These are phyloP conservation scores for Metallyticus violacea DNA, from an alignment of 2,888 invertebrate genomes.

Conservation along the genomic window DNA sequence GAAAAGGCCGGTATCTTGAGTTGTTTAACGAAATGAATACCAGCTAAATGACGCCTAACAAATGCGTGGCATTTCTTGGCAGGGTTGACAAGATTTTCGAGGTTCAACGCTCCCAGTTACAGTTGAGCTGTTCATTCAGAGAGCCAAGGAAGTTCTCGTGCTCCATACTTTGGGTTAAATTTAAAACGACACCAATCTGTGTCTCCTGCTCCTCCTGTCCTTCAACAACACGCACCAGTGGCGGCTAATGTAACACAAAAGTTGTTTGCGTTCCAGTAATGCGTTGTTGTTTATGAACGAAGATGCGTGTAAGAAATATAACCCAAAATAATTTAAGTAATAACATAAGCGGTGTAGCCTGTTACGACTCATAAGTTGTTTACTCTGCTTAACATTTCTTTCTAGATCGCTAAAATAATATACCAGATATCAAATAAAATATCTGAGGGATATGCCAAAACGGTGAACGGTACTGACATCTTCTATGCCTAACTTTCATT, in stretches of 20 bases:
- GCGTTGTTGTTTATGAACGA: too few species aligned
- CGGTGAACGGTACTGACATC: too few species aligned
- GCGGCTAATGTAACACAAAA: not conserved
- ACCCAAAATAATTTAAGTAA: too few species aligned
- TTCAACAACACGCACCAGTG: not conserved
- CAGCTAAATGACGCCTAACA: not conserved
- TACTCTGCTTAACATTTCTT: too few species aligned
- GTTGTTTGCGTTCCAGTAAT: not conserved
- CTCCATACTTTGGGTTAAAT: not conserved
- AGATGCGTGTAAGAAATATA: too few species aligned
- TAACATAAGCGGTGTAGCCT: too few species aligned
- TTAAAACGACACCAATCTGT: not conserved
- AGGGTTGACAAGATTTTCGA: not conserved
- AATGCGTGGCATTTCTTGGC: not conserved
- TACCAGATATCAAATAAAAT: too few species aligned
- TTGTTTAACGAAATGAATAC: not conserved
- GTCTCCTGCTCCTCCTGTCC: not conserved
- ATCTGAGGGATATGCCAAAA: too few species aligned
- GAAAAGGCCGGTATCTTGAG: not conserved
- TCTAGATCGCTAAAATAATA: too few species aligned
- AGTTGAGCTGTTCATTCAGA: not conserved
- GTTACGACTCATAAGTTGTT: too few species aligned
- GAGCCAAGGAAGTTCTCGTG: not conserved
- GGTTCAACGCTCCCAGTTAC: not conserved
- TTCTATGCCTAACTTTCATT: too few species aligned